A percentile compares a stretch with the other conserved stretches of the same genome.
These are phyloP conservation scores for Eucidaris tribuloides DNA, from an alignment of 35 echinoderm and acorn worm genomes.

Conservation along the genomic window DNA sequence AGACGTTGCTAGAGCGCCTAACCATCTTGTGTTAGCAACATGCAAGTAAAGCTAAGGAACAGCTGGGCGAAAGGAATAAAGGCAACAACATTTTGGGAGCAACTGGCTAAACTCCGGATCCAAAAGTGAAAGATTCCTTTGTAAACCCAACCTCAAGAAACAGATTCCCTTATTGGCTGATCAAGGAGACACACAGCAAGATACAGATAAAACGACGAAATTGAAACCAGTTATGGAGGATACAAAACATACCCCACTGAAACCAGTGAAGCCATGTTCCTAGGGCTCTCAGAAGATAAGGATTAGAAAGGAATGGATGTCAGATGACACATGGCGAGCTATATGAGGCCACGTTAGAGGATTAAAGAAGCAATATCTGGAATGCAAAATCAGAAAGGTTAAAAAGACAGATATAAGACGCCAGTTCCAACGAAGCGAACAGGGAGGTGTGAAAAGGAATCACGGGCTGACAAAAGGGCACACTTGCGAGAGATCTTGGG, in stretches of 20 bases:
- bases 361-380: neutral
- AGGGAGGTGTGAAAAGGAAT: neutral
- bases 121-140: neutral
- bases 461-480: neutral
- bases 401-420: neutral
- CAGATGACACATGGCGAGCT: neutral
- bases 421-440: constrained; percentile 15
- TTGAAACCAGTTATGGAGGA: neutral
- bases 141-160: constrained; percentile 16
- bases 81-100: constrained; percentile 21
- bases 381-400: constrained; percentile 25
- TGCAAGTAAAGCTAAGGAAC: constrained; percentile 13
- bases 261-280: constrained; percentile 24
- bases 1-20: constrained; percentile 17
- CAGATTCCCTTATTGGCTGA: constrained; percentile 9
- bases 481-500: neutral
- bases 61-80: constrained; percentile 5
- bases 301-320: constrained; percentile 36
- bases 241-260: neutral
- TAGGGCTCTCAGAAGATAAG: constrained; percentile 34
- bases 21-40: constrained; percentile 37
- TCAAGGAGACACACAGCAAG: neutral
- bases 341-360: constrained; percentile 9
- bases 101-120: neutral
- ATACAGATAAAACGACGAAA: too few relatives aligned